Conservation (phyloP, 2,888 invertebrate genomes). For the Geophilus truncorum region DNA sequence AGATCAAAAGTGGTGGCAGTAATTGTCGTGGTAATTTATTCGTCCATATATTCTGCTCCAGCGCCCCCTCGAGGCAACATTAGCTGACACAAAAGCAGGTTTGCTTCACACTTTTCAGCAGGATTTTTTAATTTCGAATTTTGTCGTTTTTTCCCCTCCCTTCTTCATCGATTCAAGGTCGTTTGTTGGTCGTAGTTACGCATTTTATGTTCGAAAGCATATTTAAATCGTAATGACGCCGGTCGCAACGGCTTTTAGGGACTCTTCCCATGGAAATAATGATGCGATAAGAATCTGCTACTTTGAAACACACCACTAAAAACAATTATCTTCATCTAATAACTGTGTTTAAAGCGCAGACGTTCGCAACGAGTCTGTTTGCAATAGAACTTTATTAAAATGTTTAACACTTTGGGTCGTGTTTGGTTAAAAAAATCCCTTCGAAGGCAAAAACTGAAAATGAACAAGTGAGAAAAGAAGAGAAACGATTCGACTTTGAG, state of each 20-base stretch:
- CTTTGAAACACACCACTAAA: neutral
- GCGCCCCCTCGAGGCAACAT: conserved; percentile 9
- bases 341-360: neutral
- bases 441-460: no score
- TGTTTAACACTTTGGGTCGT: no score
- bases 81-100: conserved; percentile 3
- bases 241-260: no score
- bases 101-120: neutral
- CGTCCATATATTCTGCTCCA: neutral
- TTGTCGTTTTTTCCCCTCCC: no score
- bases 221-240: neutral
- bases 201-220: no score
- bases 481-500: no score
- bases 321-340: neutral
- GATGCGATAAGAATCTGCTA: neutral
- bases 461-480: no score
- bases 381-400: no score
- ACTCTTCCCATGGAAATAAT: neutral
- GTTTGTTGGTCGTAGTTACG: neutral
- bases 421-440: no score
- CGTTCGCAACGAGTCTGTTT: neutral
- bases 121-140: neutral
- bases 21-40: conserved; percentile 16
- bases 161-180: conserved; percentile 12
- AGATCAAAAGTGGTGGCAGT: neutral